A percentile compares a stretch with the other conserved stretches of the same genome.
Evolutionary conservation across 2,113 vertebrate species (phyloP).

Genomic region (Hippocampus abdominalis): DNA sequence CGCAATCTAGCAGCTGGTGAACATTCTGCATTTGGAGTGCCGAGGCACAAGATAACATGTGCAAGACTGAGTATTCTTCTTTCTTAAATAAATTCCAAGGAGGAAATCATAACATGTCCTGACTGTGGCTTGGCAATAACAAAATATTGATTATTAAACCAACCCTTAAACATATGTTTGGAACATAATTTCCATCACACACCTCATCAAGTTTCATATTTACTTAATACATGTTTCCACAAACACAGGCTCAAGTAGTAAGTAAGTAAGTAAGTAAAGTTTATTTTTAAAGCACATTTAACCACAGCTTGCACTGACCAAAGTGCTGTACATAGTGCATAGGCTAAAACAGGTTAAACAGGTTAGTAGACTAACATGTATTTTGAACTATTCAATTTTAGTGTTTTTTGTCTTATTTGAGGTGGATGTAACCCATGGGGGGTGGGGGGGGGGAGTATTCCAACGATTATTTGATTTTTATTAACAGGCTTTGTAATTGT

Average conservation of each 20-base stretch:
- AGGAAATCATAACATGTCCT: background rate
- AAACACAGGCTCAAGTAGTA: too few species aligned
- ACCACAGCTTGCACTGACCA: too few species aligned
- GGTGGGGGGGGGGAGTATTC: too few species aligned
- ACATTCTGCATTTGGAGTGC: constrained; percentile 11
- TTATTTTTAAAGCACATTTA: too few species aligned
- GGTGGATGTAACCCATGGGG: background rate
- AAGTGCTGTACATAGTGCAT: too few species aligned
- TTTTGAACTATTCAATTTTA: background rate
- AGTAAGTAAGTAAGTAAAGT: too few species aligned
- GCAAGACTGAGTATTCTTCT: constrained; percentile 1
- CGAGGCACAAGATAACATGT: constrained; percentile 5
- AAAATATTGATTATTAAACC: background rate
- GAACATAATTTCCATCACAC: background rate
- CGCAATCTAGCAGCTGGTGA: constrained; percentile 19
- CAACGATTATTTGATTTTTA: background rate
- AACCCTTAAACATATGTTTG: background rate
- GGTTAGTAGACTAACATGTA: background rate
- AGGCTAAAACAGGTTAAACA: too few species aligned
- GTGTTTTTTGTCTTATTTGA: background rate
- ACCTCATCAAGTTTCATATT: background rate
- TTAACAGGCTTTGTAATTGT: background rate
- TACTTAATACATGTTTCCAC: background rate
- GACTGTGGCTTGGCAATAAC: background rate
- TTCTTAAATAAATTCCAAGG: background rate